These are phyloP conservation scores for Leptobrachium ailaonicum DNA, from an alignment of 2,113 vertebrate species.

Conservation along the genomic window DNA sequence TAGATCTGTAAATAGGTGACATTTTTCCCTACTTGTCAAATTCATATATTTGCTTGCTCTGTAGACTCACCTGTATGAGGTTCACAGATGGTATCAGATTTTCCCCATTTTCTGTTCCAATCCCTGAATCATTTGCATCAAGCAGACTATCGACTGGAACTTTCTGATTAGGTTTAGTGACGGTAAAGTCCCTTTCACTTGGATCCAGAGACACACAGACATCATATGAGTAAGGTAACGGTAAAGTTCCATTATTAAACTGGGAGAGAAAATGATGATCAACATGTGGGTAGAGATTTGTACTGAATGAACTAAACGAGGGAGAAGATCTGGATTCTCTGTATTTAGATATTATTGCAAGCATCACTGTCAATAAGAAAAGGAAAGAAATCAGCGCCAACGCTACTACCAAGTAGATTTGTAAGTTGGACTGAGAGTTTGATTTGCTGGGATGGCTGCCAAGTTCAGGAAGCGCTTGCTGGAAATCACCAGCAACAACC, in stretches of 20 bases:
- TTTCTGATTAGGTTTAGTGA: slow-evolving; percentile 36
- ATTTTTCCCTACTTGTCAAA: neutral
- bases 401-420: slow-evolving; percentile 46
- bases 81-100: neutral
- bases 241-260: slow-evolving; percentile 46
- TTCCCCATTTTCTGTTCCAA: slow-evolving; percentile 1
- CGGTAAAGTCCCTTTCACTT: slow-evolving; percentile 50
- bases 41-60: neutral
- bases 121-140: neutral
- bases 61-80: slow-evolving; percentile 48
- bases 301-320: slow-evolving; percentile 50
- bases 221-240: slow-evolving; percentile 56
- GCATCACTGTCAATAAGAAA: slow-evolving; percentile 46
- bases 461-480: slow-evolving; percentile 67
- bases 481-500: slow-evolving; percentile 74
- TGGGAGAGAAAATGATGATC: slow-evolving; percentile 40
- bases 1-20: too few species aligned
- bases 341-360: slow-evolving; percentile 63
- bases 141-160: neutral
- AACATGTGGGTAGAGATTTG: slow-evolving; percentile 31
- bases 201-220: slow-evolving; percentile 52
- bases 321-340: slow-evolving; percentile 58
- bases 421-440: slow-evolving; percentile 41
- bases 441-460: slow-evolving; percentile 35
- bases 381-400: slow-evolving; percentile 52